Evolutionary conservation across 2,797 vertebrate species (phyloP), one percentile per base, ranked within the genome.

Genomic region (Tragopan temminckii): DNA sequence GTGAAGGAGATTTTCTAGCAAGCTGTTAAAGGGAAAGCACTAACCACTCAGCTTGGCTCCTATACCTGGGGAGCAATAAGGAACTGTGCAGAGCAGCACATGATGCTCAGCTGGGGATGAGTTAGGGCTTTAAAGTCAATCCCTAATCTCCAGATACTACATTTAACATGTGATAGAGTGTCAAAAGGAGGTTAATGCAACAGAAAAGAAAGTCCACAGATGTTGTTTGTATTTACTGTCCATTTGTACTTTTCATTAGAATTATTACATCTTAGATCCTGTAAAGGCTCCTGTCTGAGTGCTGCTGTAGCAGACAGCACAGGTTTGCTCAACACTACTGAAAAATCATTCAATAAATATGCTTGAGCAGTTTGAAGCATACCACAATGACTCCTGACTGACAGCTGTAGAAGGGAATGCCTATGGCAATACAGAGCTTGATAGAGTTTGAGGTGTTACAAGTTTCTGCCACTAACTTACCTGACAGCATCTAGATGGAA

Each of bases 11-110:
- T 71, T 27, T 86, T 88, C 68, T 57, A 79, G 69, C 42, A 85
- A 52, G 48, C 52, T 87, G 63, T 95, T 95, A 96, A 95, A 95
- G 75, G 62, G 62, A 93, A 91, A 93, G 75, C 45, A 85, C n/a
- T 4, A 9, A 24, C 63, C 75, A 58, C 52, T 85, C 68, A 58
- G 38, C 74, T 88, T 42, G 59, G 24, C 27, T 55, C 21, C 45
- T 0, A 5, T 40, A 48, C 27, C 38, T 25, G 72, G 63, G 76
- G 84, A 89, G 40, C 67, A 57, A 86, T 84, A 25, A 63, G 25
- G 13, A 29, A 59, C 70, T 76, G n/a, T 43, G 55, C 46, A 92
- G 52, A 80, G 66, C 59, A 53, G 10, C 36, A 55, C 38, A 40
- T 10, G 42, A 18, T 69, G 62, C 58, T 85, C 62, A 58, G 48